Conservation (phyloP, 2,797 vertebrate genomes). For the Eulemur albifrons region DNA sequence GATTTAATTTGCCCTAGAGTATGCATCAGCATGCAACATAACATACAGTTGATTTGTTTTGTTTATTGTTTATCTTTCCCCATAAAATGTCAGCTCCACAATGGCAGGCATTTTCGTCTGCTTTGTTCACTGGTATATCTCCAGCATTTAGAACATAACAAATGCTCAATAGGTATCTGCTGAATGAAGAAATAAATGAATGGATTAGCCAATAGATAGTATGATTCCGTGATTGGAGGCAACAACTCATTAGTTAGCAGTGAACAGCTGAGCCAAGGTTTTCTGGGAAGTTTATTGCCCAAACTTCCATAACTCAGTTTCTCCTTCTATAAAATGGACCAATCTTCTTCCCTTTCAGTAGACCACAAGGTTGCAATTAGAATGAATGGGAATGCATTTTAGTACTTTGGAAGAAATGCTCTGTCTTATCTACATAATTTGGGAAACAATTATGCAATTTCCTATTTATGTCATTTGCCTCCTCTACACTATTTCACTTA, state of each 20-base stretch:
- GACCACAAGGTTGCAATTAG: background rate
- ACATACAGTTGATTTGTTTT: background rate
- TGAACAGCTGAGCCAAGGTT: background rate
- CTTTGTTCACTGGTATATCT: background rate
- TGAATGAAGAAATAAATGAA: background rate
- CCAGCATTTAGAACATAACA: background rate
- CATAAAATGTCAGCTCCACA: background rate
- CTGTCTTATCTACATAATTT: background rate
- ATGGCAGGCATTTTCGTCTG: background rate
- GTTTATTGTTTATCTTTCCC: background rate
- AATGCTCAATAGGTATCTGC: background rate
- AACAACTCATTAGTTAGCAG: background rate
- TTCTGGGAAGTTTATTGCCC: slow-evolving; percentile 12
- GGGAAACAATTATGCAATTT: slow-evolving; percentile 22
- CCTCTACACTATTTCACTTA: background rate
- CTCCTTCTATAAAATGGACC: background rate
- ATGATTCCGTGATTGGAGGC: background rate
- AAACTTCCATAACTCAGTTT: background rate
- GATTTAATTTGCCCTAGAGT: background rate
- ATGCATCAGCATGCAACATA: background rate
- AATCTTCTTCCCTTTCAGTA: background rate
- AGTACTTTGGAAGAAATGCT: background rate
- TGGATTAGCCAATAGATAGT: background rate
- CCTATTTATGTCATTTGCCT: background rate
- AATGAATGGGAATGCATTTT: background rate